These are phyloP conservation scores for Carollia perspicillata DNA, from an alignment of 2,113 vertebrate species.

Conservation along the genomic window DNA sequence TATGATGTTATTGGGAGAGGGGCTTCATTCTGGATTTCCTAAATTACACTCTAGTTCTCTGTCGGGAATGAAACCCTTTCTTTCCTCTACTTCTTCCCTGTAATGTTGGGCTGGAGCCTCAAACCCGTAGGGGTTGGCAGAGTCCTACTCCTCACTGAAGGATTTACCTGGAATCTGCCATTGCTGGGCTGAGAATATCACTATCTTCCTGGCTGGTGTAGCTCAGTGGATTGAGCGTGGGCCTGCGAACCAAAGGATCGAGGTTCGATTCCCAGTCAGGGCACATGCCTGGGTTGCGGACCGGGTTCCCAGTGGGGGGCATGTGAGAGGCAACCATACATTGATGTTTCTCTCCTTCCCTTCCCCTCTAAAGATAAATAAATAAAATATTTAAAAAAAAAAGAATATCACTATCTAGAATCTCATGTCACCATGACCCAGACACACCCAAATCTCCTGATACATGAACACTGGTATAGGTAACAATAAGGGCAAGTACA, in stretches of 20 bases:
- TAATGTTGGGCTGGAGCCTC: background rate
- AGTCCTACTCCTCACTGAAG: background rate
- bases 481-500: background rate
- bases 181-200: background rate
- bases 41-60: background rate
- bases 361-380: too few species aligned
- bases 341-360: too few species aligned
- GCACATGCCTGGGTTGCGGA: too few species aligned
- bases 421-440: background rate
- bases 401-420: background rate
- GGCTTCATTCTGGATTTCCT: background rate
- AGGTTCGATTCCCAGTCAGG: too few species aligned
- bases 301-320: too few species aligned
- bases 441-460: background rate
- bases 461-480: background rate
- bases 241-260: too few species aligned
- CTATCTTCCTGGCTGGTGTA: too few species aligned
- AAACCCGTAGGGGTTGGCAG: background rate
- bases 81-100: background rate
- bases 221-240: too few species aligned
- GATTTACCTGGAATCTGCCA: background rate
- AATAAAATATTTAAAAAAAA: too few species aligned
- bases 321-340: too few species aligned
- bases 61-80: background rate
- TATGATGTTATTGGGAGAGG: background rate